A percentile compares a stretch with the other conserved stretches of the same genome.
Conservation (phyloP, 2,888 invertebrate species). For the Rhynchonema sp. region DNA sequence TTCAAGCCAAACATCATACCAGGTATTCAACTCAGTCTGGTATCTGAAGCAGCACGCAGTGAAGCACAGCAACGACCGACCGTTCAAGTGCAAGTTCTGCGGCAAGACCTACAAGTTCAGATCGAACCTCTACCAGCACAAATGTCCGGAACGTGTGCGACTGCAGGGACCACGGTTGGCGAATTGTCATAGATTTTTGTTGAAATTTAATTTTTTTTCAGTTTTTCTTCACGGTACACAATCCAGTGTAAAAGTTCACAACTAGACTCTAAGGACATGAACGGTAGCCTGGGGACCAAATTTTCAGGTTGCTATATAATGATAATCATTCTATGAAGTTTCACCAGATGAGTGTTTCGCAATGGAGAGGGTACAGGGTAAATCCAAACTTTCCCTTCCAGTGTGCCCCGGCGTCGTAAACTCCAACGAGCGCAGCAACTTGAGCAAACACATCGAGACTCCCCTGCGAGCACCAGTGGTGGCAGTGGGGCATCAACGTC, state of each 20-base stretch:
- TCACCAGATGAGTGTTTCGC: too few species aligned
- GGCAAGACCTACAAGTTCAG: slow-evolving; percentile 27
- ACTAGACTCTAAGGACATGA: too few species aligned
- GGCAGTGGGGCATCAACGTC: neutral
- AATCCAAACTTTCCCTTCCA: neutral
- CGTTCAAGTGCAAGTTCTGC: slow-evolving; percentile 26
- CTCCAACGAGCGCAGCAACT: neutral
- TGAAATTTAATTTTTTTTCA: too few species aligned
- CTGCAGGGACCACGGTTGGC: slow-evolving; percentile 10
- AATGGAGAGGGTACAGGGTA: too few species aligned
- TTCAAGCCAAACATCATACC: too few species aligned
- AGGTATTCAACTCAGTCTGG: slow-evolving; percentile 4
- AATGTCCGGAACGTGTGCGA: slow-evolving; percentile 23
- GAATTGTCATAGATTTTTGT: too few species aligned
- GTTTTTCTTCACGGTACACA: too few species aligned
- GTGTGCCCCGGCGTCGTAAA: neutral
- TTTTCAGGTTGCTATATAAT: too few species aligned
- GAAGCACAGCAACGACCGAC: slow-evolving; percentile 26
- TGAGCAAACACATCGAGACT: neutral
- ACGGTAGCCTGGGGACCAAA: too few species aligned
- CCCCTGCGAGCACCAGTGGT: neutral
- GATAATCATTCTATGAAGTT: too few species aligned
- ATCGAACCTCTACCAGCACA: slow-evolving; percentile 27
- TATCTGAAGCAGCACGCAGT: slow-evolving; percentile 25
- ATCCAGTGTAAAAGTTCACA: too few species aligned